Conservation (phyloP, 2,888 invertebrate species). For the Lasioglossum leucozonium region DNA sequence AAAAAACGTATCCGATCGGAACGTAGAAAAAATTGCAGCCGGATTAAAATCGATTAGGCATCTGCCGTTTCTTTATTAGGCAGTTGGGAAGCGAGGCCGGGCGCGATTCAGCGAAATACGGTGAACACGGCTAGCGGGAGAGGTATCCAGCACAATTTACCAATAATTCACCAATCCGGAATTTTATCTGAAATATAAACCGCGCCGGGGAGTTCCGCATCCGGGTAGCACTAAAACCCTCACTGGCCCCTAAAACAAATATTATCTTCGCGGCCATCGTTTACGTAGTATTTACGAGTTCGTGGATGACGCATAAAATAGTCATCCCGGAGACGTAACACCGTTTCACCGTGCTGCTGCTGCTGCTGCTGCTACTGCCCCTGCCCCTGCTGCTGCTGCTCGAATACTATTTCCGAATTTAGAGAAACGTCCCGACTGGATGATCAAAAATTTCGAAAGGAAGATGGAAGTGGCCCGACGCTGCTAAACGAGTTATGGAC, state of each 20-base stretch:
- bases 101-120: not conserved
- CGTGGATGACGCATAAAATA: not conserved
- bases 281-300: conserved; percentile 9
- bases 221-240: not conserved
- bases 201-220: not conserved
- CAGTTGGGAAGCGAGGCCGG: not conserved
- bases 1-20: no score
- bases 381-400: no score
- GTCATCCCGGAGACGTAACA: not conserved
- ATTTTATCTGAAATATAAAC: conserved; percentile 6
- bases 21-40: not conserved
- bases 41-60: conserved; percentile 4
- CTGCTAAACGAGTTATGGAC: conserved; percentile 30
- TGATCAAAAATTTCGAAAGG: conserved; percentile 11
- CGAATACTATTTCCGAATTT: not conserved
- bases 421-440: not conserved
- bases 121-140: not conserved
- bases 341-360: not conserved
- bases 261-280: conserved; percentile 9
- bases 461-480: not conserved
- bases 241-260: conserved; percentile 2
- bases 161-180: conserved; percentile 9
- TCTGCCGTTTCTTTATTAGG: not conserved
- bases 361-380: no score
- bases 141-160: not conserved